A percentile compares a stretch with the other conserved stretches of the same genome.
These are phyloP conservation scores for Habroteleia sp. DNA, from an alignment of 2,888 invertebrate genomes.

Conservation along the genomic window DNA sequence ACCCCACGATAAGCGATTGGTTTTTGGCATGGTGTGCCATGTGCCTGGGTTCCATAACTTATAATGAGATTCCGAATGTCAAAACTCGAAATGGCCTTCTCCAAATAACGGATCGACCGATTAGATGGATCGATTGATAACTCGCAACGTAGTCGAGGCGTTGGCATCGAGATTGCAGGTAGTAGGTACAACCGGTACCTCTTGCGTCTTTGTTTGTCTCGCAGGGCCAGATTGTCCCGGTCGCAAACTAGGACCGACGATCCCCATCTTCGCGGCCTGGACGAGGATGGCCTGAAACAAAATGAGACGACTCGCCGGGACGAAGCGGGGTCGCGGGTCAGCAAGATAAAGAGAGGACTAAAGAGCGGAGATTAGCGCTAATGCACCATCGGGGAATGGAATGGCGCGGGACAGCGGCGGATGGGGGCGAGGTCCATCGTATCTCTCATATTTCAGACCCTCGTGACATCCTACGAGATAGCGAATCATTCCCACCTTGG, in stretches of 20 bases:
- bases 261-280: conserved; percentile 13
- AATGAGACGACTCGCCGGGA: conserved; percentile 61
- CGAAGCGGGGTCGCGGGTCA: conserved; percentile 65
- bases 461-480: conserved; percentile 80
- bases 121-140: conserved; percentile 73
- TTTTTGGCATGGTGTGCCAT: conserved; percentile 22
- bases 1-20: conserved; percentile 8
- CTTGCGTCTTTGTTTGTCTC: conserved; percentile 58
- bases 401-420: conserved; percentile 66
- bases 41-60: conserved; percentile 73
- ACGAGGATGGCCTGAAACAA: conserved; percentile 38
- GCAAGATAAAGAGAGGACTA: conserved; percentile 80
- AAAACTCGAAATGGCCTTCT: conserved; percentile 76
- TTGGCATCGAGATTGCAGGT: conserved; percentile 72
- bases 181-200: conserved; percentile 67
- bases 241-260: conserved; percentile 63
- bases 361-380: conserved; percentile 81
- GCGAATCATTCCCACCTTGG: conserved; percentile 80
- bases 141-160: conserved; percentile 70
- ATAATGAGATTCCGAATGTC: conserved; percentile 81
- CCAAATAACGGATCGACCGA: conserved; percentile 77
- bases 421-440: conserved; percentile 77
- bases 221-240: conserved; percentile 66
- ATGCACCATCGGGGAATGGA: conserved; percentile 79
- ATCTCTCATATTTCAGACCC: conserved; percentile 81